Conservation (phyloP, 2,888 invertebrate species). For the Temnothorax unifasciatus region DNA sequence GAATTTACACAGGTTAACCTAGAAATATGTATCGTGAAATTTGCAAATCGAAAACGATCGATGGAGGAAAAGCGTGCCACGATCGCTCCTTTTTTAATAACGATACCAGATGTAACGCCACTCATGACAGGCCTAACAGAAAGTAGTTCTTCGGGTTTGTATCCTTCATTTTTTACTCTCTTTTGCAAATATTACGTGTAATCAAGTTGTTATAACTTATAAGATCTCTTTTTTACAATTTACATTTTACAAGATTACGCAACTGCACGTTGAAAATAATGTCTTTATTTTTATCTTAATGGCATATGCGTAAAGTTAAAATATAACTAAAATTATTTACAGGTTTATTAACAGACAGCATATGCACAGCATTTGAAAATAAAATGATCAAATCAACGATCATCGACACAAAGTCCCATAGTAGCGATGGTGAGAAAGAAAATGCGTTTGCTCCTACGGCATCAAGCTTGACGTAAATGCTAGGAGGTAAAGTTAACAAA, state of each 20-base stretch:
- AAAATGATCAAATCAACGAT: conserved; percentile 75
- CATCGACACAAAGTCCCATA: conserved; percentile 71
- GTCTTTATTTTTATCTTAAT: no score
- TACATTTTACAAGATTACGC: no score
- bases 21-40: no score
- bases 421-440: conserved; percentile 71
- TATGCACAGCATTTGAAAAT: conserved; percentile 88
- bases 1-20: no score
- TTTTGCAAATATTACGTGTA: neutral
- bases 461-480: conserved; percentile 85
- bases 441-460: conserved; percentile 74
- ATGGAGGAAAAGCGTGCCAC: conserved; percentile 87
- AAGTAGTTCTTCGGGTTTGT: conserved; percentile 88
- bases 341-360: conserved; percentile 89
- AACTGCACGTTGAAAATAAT: no score
- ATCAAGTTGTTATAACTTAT: no score
- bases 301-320: neutral
- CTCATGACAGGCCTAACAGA: conserved; percentile 87
- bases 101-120: conserved; percentile 85
- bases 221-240: no score
- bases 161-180: conserved; percentile 31
- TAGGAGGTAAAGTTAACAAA: conserved; percentile 84
- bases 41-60: conserved; percentile 85
- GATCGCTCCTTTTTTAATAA: conserved; percentile 86
- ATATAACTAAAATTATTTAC: conserved; percentile 54